phyloP scores from a whole-genome alignment of 2,888 invertebrate genomes.

The Criorhina ranunculi region DNA sequence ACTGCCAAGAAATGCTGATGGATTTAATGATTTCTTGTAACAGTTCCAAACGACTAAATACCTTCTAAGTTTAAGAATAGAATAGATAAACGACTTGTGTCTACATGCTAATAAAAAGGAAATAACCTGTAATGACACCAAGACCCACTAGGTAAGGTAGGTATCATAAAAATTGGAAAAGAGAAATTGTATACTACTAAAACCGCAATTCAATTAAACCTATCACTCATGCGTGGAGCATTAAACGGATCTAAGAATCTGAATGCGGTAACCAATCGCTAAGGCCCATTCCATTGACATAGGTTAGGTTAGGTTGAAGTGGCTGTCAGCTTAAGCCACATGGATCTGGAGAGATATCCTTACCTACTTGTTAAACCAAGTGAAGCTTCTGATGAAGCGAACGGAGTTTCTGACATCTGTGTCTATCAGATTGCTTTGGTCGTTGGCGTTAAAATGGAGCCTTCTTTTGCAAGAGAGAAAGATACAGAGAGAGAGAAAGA shows the following conservation, averaged over 20 bases:
- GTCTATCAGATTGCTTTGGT: too few relatives aligned
- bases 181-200: not conserved
- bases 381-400: too few relatives aligned
- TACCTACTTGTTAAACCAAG: too few relatives aligned
- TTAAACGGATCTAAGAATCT: not conserved
- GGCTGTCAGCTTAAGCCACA: too few relatives aligned
- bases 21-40: not conserved
- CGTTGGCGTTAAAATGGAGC: too few relatives aligned
- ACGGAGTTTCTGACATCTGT: too few relatives aligned
- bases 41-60: not conserved
- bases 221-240: not conserved
- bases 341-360: too few relatives aligned
- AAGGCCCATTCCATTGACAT: not conserved
- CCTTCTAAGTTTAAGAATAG: slow-evolving; percentile 14
- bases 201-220: slow-evolving; percentile 1
- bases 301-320: too few relatives aligned
- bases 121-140: not conserved
- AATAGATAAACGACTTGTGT: too few relatives aligned
- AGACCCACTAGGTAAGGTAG: not conserved
- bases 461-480: too few relatives aligned
- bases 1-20: not conserved
- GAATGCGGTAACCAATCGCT: not conserved
- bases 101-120: not conserved
- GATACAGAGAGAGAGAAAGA: too few relatives aligned
- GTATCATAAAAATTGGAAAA: not conserved